Conservation (phyloP, 2,113 vertebrate species). For the Gallinago media region DNA sequence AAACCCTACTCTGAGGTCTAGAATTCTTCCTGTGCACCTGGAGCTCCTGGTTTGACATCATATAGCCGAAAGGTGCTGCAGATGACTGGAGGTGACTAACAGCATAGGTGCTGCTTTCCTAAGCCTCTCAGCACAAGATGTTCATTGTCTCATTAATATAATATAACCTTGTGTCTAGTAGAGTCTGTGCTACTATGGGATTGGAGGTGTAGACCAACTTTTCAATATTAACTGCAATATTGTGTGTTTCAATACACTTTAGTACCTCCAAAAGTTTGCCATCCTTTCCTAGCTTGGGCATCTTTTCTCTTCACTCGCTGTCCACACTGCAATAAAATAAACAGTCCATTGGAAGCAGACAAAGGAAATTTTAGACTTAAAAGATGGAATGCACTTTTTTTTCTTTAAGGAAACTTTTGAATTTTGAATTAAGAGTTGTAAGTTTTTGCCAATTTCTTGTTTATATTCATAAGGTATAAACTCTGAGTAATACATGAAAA, state of each 20-base stretch:
- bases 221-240: background rate
- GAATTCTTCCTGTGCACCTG: background rate
- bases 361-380: background rate
- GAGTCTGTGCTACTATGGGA: background rate
- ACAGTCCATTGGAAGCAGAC: background rate
- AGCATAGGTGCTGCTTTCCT: background rate
- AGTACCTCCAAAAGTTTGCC: background rate
- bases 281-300: background rate
- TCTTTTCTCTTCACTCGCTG: slow-evolving; percentile 18
- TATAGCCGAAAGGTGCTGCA: background rate
- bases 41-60: background rate
- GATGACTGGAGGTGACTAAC: background rate
- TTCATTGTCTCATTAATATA: background rate
- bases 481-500: slow-evolving; percentile 24
- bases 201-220: background rate
- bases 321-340: background rate
- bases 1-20: background rate
- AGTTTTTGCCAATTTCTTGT: background rate
- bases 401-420: background rate
- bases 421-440: slow-evolving; percentile 5
- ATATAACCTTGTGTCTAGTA: background rate
- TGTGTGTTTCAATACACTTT: background rate
- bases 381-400: background rate
- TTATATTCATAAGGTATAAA: slow-evolving; percentile 21
- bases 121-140: background rate